These are phyloP conservation scores for Clitarchus hookeri DNA, from an alignment of 2,888 invertebrate species.

Conservation along the genomic window DNA sequence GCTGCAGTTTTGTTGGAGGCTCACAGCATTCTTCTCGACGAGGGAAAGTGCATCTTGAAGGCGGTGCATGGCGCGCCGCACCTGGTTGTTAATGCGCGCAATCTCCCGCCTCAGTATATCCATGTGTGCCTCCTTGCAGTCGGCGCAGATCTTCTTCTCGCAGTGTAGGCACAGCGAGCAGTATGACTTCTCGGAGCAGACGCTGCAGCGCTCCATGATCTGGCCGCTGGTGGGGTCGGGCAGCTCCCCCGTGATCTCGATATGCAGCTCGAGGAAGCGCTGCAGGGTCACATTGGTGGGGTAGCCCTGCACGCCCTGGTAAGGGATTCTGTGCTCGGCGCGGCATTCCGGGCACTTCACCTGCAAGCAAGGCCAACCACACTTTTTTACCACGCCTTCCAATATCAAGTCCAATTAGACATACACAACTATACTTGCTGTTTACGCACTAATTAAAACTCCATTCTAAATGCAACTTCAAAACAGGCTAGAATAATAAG, in stretches of 20 bases:
- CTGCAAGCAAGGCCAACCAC: slow-evolving; percentile 54
- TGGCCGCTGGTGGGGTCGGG: slow-evolving; percentile 91
- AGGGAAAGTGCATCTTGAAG: slow-evolving; percentile 82
- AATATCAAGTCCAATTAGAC: no score
- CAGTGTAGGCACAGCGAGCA: slow-evolving; percentile 91
- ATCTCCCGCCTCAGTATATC: slow-evolving; percentile 93
- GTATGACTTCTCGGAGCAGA: slow-evolving; percentile 91
- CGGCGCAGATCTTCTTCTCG: slow-evolving; percentile 95
- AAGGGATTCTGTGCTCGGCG: slow-evolving; percentile 94
- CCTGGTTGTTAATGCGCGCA: slow-evolving; percentile 84
- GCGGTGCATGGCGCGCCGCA: slow-evolving; percentile 84
- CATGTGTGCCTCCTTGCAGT: slow-evolving; percentile 95
- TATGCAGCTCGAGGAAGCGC: slow-evolving; percentile 91
- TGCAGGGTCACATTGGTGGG: slow-evolving; percentile 96
- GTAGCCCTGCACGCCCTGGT: slow-evolving; percentile 91
- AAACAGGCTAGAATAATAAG: no score
- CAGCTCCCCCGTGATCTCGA: slow-evolving; percentile 88
- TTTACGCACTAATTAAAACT: no score
- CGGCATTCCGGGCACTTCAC: slow-evolving; percentile 98
- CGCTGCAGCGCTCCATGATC: slow-evolving; percentile 90
- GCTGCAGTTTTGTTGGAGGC: slow-evolving; percentile 86
- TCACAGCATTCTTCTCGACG: slow-evolving; percentile 87
- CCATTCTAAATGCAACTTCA: no score
- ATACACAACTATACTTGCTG: no score
- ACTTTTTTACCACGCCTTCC: no score